Base-by-base conservation (phyloP, 2,113 vertebrate species). In the Athene noctua region DNA sequence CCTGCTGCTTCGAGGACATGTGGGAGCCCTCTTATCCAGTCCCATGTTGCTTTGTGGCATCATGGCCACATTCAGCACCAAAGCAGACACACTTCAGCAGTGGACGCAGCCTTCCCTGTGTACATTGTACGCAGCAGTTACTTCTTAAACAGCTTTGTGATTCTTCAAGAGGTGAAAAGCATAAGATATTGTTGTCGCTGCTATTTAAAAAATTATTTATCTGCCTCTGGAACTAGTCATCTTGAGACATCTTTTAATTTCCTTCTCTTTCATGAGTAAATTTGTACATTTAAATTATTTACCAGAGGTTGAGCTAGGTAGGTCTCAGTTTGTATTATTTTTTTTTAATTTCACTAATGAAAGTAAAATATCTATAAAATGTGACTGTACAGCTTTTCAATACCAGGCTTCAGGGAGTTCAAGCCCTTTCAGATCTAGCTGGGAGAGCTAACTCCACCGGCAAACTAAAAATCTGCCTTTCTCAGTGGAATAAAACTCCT, bases 371-470 rank as follows among this genome's bases (percentile, higher is more conserved):
- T 42, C 80, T 85, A 54, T 82, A 94, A 94, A 95, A 91, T 57
- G 55, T 84, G 88, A 47, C 70, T 47, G 40, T 30, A 51, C 63
- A 92, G 70, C 66, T 96, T 94, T 95, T 73, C 67, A 91, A 74
- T 52, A 95, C n/a, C 61, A 54, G 83, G 58, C 89, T 91, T 95
- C 67, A 83, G 87, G 87, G 93, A 96, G 91, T 92, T 95, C 91
- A 92, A 92, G 91, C 73, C 92, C 94, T 92, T 96, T 94, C 62
- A 73, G 62, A 65, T 94, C 66, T 66, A 94, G 54, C 54, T 4
- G 2, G 34, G 80, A 95, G 86, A 92, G 49, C 22, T 75, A 85
- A 82, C 63, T 92, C 84, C 62, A 92, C 26, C 0, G 1, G 91
- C 66, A 88, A 92, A 79, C 87, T 77, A 62, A 89, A 93, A 97